Base-by-base conservation (phyloP, 2,888 invertebrate species). In the Drosophila paranaensis region DNA sequence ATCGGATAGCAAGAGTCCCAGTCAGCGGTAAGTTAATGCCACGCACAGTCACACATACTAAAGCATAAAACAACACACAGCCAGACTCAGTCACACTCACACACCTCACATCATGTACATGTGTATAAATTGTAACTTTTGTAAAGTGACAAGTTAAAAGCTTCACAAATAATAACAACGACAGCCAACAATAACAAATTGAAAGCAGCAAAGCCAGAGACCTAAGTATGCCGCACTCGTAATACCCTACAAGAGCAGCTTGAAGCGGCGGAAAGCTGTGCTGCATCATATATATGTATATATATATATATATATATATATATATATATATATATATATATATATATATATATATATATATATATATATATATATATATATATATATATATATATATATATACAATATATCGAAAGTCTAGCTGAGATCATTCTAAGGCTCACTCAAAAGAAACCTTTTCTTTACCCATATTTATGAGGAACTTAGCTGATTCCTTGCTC, bases 1-100 rank as follows among this genome's bases (percentile, higher is more conserved):
- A 82, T 95, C 95, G 90, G 95, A 95, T 81, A 94, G 94, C 93
- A 95, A 95, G 89, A 95, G 95, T 90, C 95, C 95, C 51, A 95
- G 94, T 84, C 95, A 95, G 91, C 95, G 95, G 95, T 96, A 92
- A 91, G 85, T 83, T 71, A 54, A n/a, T 16, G 42, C 46, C 60
- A 35, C 14, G 40, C 35, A 42, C 43, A 27, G 27, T 27, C 27
- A 50, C 20, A 55, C 69, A 62, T 8, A 33, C 30, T 30, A 30
- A 30, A 4, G 6, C 30, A 30, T 6, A 30, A 2, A 30, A 33
- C 30, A 30, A 33, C 33, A 50, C 51, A 46, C 65, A 71, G 60
- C 61, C 27, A 69, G 6, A 50, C 50, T n/a, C 48, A 48, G 20
- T n/a, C 20, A 13, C 11, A 30, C 30, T 5, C 45, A 50, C 35